Base-by-base conservation (phyloP, 1,140 invertebrate species). In the Pogonomyrmex californicus region DNA sequence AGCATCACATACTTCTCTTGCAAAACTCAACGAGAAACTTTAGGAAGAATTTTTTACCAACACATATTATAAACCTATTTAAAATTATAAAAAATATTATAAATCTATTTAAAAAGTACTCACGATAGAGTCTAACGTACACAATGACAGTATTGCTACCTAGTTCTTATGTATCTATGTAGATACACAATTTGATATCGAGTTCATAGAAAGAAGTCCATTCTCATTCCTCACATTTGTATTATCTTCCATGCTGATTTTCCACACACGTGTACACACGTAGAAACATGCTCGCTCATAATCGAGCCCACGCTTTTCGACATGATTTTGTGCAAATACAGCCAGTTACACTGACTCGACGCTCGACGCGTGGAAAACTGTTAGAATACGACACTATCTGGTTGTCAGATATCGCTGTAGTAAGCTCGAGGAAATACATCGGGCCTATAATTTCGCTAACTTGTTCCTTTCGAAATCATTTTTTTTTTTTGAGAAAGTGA, bases 101-200 rank as follows among this genome's bases (percentile, higher is more conserved):
- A 95, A 94, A 94, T 87, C 92, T 95, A 94, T 94, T 81, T 94
- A 94, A 93, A 94, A 93, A 95, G 94, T 94, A 93, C 93, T 94
- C 93, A 94, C 93, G 94, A 90, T 93, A 76, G 78, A 71, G 91
- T 93, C 94, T 95, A 95, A 94, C 93, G 82, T 93, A 93, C 92
- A 94, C 91, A 92, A 91, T 93, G 89, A 94, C 92, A 92, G 91
- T 94, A 92, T 92, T 93, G 91, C 88, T 93, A 93, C 82, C 88
- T 92, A 93, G 90, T 23, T 23, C 0, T 88, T 93, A 91, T 90
- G 87, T 90, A 90, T 91, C 92, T 89, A n/a, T n/a, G 91, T 87
- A 88, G 87, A 88, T 89, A 88, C 91, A 92, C 86, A 88, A 90
- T 89, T 92, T 93, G 91, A 92, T 92, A 93, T 91, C 47, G 58